Evolutionary conservation across 2,797 vertebrate species (phyloP).

Genomic region (Brachymystax lenok): DNA sequence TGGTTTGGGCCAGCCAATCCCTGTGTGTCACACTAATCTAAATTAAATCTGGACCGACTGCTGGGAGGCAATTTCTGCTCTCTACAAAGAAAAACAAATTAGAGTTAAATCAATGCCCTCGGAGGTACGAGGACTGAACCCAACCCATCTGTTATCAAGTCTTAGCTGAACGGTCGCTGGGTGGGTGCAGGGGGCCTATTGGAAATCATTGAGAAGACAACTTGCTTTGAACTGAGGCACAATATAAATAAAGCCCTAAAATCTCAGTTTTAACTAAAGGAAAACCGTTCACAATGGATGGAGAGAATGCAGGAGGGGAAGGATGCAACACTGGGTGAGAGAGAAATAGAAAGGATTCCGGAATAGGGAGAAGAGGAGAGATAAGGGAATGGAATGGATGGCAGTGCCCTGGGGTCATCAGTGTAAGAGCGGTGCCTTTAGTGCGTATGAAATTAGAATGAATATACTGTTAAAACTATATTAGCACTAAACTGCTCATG

Average conservation of each 20-base stretch:
- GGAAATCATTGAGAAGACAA: not conserved
- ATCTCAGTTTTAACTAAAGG: not conserved
- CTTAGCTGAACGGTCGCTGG: not conserved
- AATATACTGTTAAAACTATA: not conserved
- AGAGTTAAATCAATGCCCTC: constrained; percentile 7
- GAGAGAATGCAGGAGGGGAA: not conserved
- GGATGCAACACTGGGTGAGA: not conserved
- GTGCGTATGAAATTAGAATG: not conserved
- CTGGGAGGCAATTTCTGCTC: not conserved
- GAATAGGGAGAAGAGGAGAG: not conserved
- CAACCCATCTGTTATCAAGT: not conserved
- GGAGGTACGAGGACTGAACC: not conserved
- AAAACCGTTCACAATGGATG: not conserved
- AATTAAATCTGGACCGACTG: not conserved
- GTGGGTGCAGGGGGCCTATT: not conserved
- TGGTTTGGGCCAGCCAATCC: not conserved
- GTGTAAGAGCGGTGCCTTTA: no score
- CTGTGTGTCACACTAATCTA: constrained; percentile 9
- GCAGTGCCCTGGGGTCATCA: no score
- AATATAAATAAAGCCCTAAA: not conserved
- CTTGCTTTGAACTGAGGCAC: not conserved
- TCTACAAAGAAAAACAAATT: constrained; percentile 5
- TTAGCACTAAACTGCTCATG: not conserved
- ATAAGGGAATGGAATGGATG: no score
- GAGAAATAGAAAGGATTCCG: not conserved